These are phyloP conservation scores for Nesoenas mayeri DNA, from an alignment of 2,113 vertebrate species.

Conservation along the genomic window DNA sequence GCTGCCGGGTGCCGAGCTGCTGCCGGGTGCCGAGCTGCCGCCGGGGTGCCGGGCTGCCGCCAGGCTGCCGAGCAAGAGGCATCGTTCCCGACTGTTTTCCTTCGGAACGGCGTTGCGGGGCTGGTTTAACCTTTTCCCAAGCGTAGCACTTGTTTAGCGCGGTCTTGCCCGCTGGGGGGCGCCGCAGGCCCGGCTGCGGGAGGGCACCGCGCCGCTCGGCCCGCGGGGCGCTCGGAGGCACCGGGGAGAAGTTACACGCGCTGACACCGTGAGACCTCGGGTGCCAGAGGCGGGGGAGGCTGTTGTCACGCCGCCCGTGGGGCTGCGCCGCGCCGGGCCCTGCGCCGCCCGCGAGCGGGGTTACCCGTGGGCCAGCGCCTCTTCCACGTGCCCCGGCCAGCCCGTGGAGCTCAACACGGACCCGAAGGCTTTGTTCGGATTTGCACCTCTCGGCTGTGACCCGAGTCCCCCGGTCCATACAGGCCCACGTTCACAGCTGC, in stretches of 20 bases:
- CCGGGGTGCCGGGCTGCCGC: no score
- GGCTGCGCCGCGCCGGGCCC: neutral
- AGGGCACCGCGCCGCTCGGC: no score
- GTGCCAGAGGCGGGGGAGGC: neutral
- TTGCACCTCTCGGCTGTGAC: neutral
- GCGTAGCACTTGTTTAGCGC: neutral
- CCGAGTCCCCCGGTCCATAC: no score
- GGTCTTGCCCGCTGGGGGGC: constrained; percentile 19
- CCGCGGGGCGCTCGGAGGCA: no score
- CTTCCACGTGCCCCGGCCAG: neutral
- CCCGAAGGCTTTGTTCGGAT: neutral
- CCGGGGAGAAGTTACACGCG: no score
- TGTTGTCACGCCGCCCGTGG: neutral
- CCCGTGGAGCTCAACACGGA: neutral
- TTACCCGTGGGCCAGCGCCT: no score
- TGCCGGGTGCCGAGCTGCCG: no score
- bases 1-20: no score
- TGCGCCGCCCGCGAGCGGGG: neutral
- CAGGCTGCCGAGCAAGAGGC: neutral
- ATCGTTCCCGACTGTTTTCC: neutral
- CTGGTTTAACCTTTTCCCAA: neutral
- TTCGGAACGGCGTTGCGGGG: neutral
- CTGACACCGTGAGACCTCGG: neutral
- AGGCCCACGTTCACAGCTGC: neutral
- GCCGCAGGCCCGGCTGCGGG: neutral